Conservation (phyloP, 2,113 vertebrate genomes). For the Desmodus rotundus region DNA sequence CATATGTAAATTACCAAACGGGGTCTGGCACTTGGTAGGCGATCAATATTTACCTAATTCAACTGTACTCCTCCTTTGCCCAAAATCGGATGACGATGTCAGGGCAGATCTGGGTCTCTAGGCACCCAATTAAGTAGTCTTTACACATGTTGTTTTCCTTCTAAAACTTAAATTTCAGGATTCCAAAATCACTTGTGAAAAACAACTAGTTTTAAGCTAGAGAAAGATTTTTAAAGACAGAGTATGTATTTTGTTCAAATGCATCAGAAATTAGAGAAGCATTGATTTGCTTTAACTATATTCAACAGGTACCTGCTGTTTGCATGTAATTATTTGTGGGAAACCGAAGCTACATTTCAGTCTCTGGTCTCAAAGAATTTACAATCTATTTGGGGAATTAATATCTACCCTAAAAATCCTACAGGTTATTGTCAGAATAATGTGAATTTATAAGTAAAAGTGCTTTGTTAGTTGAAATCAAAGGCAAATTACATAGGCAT, state of each 20-base stretch:
- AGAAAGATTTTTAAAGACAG: conserved; percentile 7
- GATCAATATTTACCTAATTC: conserved; percentile 11
- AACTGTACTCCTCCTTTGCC: background rate
- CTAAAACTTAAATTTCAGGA: background rate
- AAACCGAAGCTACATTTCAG: background rate
- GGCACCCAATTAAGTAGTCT: background rate
- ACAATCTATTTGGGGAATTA: background rate
- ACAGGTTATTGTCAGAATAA: background rate
- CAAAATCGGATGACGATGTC: background rate
- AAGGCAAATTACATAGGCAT: background rate
- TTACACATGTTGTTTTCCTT: conserved; percentile 2
- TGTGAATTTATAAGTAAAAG: background rate
- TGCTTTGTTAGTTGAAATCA: background rate
- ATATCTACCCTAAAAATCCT: background rate
- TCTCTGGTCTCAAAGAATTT: background rate
- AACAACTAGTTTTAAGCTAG: background rate
- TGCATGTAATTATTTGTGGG: background rate
- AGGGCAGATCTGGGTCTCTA: background rate
- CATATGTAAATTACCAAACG: background rate
- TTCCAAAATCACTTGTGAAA: conserved; percentile 14
- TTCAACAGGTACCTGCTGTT: background rate
- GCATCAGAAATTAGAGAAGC: background rate
- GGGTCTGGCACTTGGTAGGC: background rate
- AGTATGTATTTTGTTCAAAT: background rate
- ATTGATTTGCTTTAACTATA: background rate